Evolutionary conservation across 2,113 vertebrate genomes (phyloP).

Genomic region (Pampusana beccarii): DNA sequence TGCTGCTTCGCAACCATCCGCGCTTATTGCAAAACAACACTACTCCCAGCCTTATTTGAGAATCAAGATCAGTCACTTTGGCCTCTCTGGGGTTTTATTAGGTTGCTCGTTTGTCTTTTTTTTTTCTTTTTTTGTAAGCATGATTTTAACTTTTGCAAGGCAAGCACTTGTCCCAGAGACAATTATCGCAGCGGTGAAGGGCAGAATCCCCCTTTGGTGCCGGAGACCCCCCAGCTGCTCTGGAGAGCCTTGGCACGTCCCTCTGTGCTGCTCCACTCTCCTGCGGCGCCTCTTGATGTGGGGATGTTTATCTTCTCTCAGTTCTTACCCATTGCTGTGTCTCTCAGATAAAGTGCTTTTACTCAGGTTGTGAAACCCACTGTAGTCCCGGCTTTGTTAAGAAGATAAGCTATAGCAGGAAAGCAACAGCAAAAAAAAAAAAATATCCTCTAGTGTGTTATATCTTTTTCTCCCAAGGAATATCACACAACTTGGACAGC

Average conservation of each 20-base stretch:
- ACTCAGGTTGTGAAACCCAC: conserved; percentile 34
- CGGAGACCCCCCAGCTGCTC: not conserved
- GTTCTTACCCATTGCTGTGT: not conserved
- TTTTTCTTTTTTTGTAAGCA: not conserved
- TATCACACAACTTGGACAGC: conserved; percentile 38
- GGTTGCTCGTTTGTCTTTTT: not conserved
- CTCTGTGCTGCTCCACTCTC: not conserved
- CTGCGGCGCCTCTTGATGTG: conserved; percentile 28
- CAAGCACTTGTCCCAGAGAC: not conserved
- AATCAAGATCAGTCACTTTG: not conserved
- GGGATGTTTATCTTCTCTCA: conserved; percentile 55
- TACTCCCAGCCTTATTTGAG: accelerated
- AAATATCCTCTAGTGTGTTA: not conserved
- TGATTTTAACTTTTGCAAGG: not conserved
- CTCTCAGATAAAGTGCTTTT: conserved; percentile 56
- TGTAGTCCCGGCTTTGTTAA: conserved; percentile 51
- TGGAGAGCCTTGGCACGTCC: not conserved
- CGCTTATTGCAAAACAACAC: not conserved
- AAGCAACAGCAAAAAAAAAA: not conserved
- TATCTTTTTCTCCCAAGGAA: conserved; percentile 44
- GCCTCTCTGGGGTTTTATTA: not conserved
- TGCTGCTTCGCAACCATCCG: not conserved
- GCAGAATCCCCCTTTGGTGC: conserved; percentile 1
- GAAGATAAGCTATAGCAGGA: conserved; percentile 53
- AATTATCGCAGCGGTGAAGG: not conserved